Conservation (phyloP, 2,797 vertebrate genomes). For the Brotogeris chrysoptera region DNA sequence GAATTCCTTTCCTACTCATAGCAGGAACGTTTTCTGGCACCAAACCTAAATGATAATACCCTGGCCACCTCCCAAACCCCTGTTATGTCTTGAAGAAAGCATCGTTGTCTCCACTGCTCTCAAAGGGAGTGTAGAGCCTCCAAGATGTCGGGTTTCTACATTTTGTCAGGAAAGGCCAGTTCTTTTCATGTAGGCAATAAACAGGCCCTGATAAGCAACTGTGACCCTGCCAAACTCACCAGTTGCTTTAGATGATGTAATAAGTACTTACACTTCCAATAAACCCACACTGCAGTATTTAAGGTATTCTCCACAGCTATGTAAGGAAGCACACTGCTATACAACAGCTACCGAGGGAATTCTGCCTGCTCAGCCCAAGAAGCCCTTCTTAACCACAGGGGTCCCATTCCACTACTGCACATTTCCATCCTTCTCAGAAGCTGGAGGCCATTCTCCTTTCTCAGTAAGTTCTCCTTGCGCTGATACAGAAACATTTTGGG, state of each 20-base stretch:
- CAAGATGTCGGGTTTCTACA: fast-evolving
- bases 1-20: slow-evolving; percentile 12
- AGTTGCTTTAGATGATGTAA: neutral
- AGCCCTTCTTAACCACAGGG: too few relatives aligned
- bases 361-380: neutral
- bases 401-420: neutral
- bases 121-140: neutral
- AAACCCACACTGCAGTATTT: neutral
- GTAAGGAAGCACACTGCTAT: neutral
- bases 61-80: slow-evolving; percentile 1
- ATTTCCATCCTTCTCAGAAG: neutral
- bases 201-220: neutral
- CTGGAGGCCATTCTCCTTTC: neutral
- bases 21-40: slow-evolving; percentile 37
- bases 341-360: neutral
- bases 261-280: neutral
- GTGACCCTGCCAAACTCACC: slow-evolving; percentile 4
- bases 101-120: neutral
- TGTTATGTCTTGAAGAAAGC: neutral
- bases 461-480: neutral
- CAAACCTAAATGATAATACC: neutral
- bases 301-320: neutral
- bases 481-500: neutral
- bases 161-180: neutral
- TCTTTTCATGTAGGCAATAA: neutral